These are phyloP conservation scores for Alosa alosa DNA, from an alignment of 2,113 vertebrate species.

Conservation along the genomic window DNA sequence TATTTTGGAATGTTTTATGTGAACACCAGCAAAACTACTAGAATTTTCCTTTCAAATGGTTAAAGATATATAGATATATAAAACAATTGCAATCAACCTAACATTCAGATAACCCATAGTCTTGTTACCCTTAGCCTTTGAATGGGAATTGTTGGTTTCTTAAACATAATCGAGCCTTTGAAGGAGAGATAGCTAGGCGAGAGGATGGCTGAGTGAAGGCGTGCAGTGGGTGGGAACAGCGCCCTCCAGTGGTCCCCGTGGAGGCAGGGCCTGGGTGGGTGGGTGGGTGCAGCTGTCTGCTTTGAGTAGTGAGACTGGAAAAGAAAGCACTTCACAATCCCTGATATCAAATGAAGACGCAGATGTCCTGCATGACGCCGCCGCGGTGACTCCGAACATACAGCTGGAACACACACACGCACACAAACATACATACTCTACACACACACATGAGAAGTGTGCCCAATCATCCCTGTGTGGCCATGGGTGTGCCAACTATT, in stretches of 20 bases:
- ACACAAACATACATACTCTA: not conserved
- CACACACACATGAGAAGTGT: slow-evolving; percentile 47
- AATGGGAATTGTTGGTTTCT: slow-evolving; percentile 69
- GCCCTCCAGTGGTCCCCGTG: not conserved
- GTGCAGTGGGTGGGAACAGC: not conserved
- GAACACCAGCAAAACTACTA: slow-evolving; percentile 70
- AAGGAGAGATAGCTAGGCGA: slow-evolving; percentile 54
- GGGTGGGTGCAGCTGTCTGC: not conserved
- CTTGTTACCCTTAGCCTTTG: slow-evolving; percentile 71
- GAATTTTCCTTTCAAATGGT: slow-evolving; percentile 68
- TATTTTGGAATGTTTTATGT: slow-evolving; percentile 79
- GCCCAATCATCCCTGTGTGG: slow-evolving; percentile 61
- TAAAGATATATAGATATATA: slow-evolving; percentile 60
- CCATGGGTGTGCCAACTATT: slow-evolving; percentile 56
- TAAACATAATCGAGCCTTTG: slow-evolving; percentile 60
- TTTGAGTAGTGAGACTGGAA: not conserved
- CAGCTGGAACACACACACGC: slow-evolving; percentile 10
- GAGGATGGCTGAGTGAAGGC: slow-evolving; percentile 30
- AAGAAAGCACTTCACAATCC: slow-evolving; percentile 69
- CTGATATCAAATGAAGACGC: slow-evolving; percentile 63
- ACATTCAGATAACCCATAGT: slow-evolving; percentile 75
- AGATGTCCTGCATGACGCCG: slow-evolving; percentile 3
- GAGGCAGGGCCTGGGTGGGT: not conserved
- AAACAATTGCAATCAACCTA: slow-evolving; percentile 74
- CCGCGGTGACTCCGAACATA: not conserved